A percentile compares a stretch with the other conserved stretches of the same genome.
These are phyloP conservation scores for Galago senegalensis DNA, from an alignment of 2,797 vertebrate genomes.

Conservation along the genomic window DNA sequence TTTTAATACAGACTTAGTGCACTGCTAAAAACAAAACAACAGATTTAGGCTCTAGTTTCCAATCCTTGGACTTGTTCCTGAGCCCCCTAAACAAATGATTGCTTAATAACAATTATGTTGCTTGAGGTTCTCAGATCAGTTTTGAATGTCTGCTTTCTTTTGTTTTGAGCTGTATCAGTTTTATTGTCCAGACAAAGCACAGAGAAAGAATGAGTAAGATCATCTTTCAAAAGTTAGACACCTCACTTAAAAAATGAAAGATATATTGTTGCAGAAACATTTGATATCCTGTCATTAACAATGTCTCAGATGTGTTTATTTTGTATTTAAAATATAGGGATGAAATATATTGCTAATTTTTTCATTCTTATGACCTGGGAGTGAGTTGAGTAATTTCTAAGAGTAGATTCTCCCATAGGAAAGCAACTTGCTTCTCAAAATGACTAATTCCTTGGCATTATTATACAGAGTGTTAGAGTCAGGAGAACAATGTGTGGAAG, in stretches of 20 bases:
- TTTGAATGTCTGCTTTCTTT: background rate
- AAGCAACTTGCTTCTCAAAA: constrained; percentile 58
- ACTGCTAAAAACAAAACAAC: background rate
- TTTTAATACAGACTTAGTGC: constrained; percentile 14
- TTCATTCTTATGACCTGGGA: constrained; percentile 26
- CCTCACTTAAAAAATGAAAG: background rate
- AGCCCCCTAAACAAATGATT: constrained; percentile 35
- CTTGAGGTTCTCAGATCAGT: constrained; percentile 36
- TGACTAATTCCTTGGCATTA: constrained; percentile 54
- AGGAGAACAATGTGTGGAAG: constrained; percentile 64
- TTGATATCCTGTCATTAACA: background rate
- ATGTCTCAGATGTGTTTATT: constrained; percentile 39
- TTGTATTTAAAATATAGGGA: constrained; percentile 58
- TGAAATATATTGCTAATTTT: constrained; percentile 49
- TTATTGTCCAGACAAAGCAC: constrained; percentile 7
- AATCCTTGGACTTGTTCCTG: constrained; percentile 46
- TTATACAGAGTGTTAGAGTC: constrained; percentile 43
- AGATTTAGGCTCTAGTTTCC: constrained; percentile 60
- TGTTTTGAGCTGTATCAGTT: background rate
- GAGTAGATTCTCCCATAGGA: constrained; percentile 48
- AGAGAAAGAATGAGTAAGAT: constrained; percentile 42
- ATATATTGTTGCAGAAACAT: background rate
- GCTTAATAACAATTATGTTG: constrained; percentile 62
- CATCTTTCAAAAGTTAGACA: constrained; percentile 24
- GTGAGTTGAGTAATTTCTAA: constrained; percentile 67